Evolutionary conservation across 1,140 invertebrate genomes (phyloP).

Genomic region (Paraescarpia echinospica): DNA sequence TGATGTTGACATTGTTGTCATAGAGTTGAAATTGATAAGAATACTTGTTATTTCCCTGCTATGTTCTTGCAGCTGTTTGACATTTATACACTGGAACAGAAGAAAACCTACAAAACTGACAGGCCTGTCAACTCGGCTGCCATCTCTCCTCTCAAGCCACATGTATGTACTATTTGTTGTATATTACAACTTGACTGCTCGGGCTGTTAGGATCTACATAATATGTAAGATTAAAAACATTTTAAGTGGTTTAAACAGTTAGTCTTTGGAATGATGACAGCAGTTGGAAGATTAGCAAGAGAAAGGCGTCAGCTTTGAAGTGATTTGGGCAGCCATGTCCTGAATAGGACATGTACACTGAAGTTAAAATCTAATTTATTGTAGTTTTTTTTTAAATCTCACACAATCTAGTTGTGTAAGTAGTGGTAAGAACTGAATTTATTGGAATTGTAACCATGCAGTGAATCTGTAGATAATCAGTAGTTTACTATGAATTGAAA

Average conservation of each 20-base stretch:
- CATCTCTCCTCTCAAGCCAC: slow-evolving; percentile 89
- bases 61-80: slow-evolving; percentile 74
- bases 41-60: background rate
- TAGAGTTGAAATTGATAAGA: background rate
- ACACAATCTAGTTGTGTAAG: background rate
- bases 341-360: too few relatives aligned
- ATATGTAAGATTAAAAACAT: too few relatives aligned
- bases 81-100: slow-evolving; percentile 74
- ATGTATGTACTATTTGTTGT: slow-evolving; percentile 66
- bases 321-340: too few relatives aligned
- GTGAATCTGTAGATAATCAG: background rate
- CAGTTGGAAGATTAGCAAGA: too few relatives aligned
- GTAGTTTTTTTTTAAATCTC: background rate
- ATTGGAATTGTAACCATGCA: background rate
- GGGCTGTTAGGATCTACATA: too few relatives aligned
- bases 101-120: slow-evolving; percentile 96
- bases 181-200: background rate
- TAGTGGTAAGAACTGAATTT: background rate
- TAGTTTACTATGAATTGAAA: background rate
- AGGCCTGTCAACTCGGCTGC: slow-evolving; percentile 95
- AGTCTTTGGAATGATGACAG: too few relatives aligned
- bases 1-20: background rate
- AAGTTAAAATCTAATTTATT: too few relatives aligned
- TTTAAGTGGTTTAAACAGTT: too few relatives aligned
- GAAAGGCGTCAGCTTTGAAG: too few relatives aligned